Evolutionary conservation across 2,113 vertebrate species (phyloP).

Genomic region (Laticauda colubrina): DNA sequence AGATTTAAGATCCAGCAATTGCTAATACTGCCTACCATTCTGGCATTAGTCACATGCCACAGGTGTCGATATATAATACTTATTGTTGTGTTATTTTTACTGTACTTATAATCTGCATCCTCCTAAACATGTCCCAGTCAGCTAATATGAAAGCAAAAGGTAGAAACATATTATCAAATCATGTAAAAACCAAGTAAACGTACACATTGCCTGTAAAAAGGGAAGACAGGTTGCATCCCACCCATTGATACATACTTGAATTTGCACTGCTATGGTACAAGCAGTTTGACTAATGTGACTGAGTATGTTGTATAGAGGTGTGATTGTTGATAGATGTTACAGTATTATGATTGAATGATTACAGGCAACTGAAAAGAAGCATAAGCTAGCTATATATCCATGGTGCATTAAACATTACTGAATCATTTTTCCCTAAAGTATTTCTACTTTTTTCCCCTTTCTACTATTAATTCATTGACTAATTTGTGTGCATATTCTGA

Average conservation of each 20-base stretch:
- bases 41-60: not conserved
- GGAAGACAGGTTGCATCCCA: not conserved
- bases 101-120: not conserved
- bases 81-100: not conserved
- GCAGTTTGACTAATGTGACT: not conserved
- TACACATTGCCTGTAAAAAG: not conserved
- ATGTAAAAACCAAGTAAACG: not conserved
- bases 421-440: not conserved
- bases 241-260: not conserved
- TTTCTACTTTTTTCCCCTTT: not conserved
- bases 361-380: not conserved
- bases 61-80: not conserved
- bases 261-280: not conserved
- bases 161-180: not conserved
- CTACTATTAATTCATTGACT: not conserved
- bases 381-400: not conserved
- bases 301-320: not conserved
- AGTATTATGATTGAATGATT: not conserved
- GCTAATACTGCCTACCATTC: not conserved
- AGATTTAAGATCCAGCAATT: not conserved
- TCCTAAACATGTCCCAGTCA: not conserved
- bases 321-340: not conserved
- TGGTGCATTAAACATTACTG: not conserved
- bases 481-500: not conserved
- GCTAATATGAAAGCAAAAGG: not conserved